Conservation (phyloP, 2,113 vertebrate species). For the Eolophus roseicapilla region DNA sequence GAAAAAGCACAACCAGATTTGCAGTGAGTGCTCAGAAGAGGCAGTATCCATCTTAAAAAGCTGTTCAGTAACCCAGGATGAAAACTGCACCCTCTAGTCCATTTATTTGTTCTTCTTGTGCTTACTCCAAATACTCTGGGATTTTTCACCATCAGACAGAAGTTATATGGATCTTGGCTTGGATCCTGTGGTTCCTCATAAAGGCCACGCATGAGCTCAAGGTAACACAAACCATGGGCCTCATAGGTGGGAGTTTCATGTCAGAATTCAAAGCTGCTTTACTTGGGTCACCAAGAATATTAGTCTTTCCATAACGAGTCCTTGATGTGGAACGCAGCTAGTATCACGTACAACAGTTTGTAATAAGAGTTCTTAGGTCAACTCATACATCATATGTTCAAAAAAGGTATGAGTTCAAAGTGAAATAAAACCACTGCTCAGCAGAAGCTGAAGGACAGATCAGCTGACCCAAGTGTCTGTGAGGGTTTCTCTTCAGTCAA, state of each 20-base stretch:
- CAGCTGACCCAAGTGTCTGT: not conserved
- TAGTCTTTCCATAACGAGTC: not conserved
- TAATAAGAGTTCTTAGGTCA: not conserved
- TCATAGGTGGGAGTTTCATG: not conserved
- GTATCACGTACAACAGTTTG: not conserved
- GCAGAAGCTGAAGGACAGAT: not conserved
- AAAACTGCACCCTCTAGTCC: not conserved
- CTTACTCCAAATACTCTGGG: not conserved
- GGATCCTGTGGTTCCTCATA: not conserved
- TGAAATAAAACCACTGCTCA: not conserved
- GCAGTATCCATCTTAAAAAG: not conserved
- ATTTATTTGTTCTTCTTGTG: not conserved
- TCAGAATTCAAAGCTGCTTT: not conserved
- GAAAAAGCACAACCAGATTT: not conserved
- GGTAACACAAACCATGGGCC: not conserved
- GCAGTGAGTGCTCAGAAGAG: not conserved
- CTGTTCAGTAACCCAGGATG: not conserved
- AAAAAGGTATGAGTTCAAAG: not conserved
- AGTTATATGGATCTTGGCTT: not conserved
- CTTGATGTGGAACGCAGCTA: not conserved
- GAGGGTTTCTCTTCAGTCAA: not conserved
- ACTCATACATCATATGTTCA: not conserved
- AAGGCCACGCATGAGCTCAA: not conserved
- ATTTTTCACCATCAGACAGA: not conserved
- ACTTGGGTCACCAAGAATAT: not conserved